Evolutionary conservation across 23 tunicate genomes (phyloP).

Genomic region (Botrylloides violaceus): DNA sequence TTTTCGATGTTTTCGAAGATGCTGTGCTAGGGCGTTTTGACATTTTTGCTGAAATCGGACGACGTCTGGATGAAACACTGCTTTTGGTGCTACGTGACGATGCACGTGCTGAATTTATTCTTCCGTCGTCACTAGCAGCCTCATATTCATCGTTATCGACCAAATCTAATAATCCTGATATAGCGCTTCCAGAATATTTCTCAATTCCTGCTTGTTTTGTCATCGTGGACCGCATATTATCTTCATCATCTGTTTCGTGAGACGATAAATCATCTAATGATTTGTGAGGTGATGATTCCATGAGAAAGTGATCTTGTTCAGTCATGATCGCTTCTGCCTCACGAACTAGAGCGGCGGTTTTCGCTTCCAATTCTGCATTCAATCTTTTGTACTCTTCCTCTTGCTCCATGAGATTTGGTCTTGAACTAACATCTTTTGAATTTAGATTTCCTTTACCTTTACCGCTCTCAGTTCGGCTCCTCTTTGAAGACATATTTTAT

Average conservation of each 20-base stretch:
- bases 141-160: conserved; percentile 1
- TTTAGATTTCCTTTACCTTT: too few species aligned
- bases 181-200: not conserved
- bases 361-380: conserved; percentile 79
- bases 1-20: not conserved
- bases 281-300: conserved; percentile 8
- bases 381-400: conserved; percentile 31
- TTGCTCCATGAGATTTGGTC: conserved; percentile 16
- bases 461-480: too few species aligned
- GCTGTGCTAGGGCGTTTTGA: not conserved
- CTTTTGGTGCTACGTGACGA: conserved; percentile 3
- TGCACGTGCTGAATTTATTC: not conserved
- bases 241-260: not conserved
- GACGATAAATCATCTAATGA: not conserved
- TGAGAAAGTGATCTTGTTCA: conserved; percentile 32
- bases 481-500: too few species aligned
- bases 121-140: not conserved
- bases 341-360: conserved; percentile 62
- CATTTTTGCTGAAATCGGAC: not conserved
- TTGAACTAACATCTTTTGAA: too few species aligned
- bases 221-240: not conserved
- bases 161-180: conserved; percentile 10
- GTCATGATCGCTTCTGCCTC: conserved; percentile 70
- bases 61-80: not conserved
- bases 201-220: not conserved